phyloP scores from a whole-genome alignment of 1,140 invertebrate genomes.

The Oryctes rhinoceros region DNA sequence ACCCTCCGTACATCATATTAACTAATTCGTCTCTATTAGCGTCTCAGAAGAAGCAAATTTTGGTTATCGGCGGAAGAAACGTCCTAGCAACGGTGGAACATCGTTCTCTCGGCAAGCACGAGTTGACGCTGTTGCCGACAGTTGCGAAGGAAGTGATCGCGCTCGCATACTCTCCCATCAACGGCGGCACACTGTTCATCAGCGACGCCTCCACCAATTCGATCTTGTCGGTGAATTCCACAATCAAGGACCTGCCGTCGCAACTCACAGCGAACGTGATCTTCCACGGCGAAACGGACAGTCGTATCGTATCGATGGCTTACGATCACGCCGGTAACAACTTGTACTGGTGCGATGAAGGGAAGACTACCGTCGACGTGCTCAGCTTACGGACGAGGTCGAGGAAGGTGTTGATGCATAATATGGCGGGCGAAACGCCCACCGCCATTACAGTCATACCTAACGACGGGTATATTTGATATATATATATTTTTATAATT shows the following conservation, averaged over 20 bases:
- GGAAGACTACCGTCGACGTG: slow-evolving; percentile 66
- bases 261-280: neutral
- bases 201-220: slow-evolving; percentile 60
- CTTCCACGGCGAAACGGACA: neutral
- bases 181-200: slow-evolving; percentile 65
- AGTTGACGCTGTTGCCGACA: slow-evolving; percentile 59
- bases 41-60: slow-evolving; percentile 58
- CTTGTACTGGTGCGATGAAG: slow-evolving; percentile 72
- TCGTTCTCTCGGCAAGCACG: slow-evolving; percentile 63
- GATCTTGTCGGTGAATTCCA: slow-evolving; percentile 21
- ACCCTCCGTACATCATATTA: neutral
- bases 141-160: slow-evolving; percentile 59
- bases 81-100: slow-evolving; percentile 62
- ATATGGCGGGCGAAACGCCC: slow-evolving; percentile 66
- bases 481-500: no score
- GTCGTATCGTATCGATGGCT: slow-evolving; percentile 67
- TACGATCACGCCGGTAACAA: slow-evolving; percentile 68
- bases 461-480: slow-evolving; percentile 67
- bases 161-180: slow-evolving; percentile 59
- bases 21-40: neutral
- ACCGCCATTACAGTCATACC: slow-evolving; percentile 70
- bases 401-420: slow-evolving; percentile 66
- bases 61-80: slow-evolving; percentile 60
- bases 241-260: neutral
- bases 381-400: slow-evolving; percentile 64